phyloP scores from a whole-genome alignment of 1,140 invertebrate species.

The Sycobia sp. region DNA sequence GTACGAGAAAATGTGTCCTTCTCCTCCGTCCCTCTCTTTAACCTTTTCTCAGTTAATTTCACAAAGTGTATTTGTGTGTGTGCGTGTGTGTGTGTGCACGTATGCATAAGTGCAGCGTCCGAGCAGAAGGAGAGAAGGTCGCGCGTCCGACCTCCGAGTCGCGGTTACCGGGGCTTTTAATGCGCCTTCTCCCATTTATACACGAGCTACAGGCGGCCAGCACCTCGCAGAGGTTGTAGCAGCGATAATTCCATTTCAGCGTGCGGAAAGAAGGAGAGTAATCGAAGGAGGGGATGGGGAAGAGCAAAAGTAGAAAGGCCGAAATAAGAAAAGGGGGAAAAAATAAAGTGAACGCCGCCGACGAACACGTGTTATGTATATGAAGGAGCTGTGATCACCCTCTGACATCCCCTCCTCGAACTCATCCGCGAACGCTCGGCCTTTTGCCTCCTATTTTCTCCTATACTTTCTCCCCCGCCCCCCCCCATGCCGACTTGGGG shows the following conservation, averaged over 20 bases:
- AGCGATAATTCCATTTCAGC: too few relatives aligned
- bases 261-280: not conserved
- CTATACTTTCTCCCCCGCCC: not conserved
- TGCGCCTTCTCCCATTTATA: too few relatives aligned
- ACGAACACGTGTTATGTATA: conserved; percentile 22
- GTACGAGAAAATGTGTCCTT: too few relatives aligned
- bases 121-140: conserved; percentile 18
- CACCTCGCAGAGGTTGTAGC: not conserved
- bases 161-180: conserved; percentile 9
- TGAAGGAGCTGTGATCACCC: too few relatives aligned
- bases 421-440: conserved; percentile 14
- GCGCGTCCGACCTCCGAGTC: conserved; percentile 9
- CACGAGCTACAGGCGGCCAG: too few relatives aligned
- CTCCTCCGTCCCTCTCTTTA: too few relatives aligned
- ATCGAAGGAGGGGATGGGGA: not conserved
- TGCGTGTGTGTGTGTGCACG: not conserved
- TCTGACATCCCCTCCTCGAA: too few relatives aligned
- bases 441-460: conserved; percentile 10
- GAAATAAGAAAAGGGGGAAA: conserved; percentile 15
- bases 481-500: not conserved
- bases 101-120: not conserved
- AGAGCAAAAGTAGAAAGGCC: conserved; percentile 9
- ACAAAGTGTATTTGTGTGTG: conserved; percentile 1
- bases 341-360: conserved; percentile 15
- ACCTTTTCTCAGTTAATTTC: too few relatives aligned